Base-by-base conservation (phyloP, 2,888 invertebrate genomes). In the Cheilosia grossa region DNA sequence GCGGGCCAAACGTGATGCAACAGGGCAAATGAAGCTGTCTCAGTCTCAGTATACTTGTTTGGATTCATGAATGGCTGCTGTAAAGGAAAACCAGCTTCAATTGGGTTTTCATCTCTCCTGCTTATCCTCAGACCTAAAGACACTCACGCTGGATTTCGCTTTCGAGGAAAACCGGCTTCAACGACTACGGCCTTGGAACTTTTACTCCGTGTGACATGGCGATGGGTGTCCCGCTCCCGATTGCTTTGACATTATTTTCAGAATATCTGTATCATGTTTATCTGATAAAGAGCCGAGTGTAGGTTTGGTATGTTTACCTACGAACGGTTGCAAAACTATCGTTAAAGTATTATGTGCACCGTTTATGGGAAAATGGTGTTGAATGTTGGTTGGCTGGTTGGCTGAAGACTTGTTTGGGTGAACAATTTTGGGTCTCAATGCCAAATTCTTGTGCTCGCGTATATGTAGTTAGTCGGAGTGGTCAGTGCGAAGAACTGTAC, bases 121-220 rank as follows among this genome's bases (percentile, higher is more conserved):
- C 27, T 70, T 17, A 9, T 66, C 13, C 42, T 33, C 37, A 15
- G 13, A 40, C 3, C 10, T 61, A 51, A 44, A 40, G 64, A 10
- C 30, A 59, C 30, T 30, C 78, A 27, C 10, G 67, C 44, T 74
- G 69, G 53, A 79, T 56, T 83, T 79, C 47, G 37, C 67, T 79
- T 79, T 83, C 79, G 63, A 64, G 24, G 44, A 69, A 30, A 79
- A 83, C 82, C 79, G 79, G 79, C 67, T 79, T 33, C 24, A n/a
- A 24, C 58, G 13, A 73, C 17, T 0, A 21, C 67, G 82, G 64
- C 82, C 82, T 83, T 83, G 79, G 44, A 64, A 61, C 67, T 83
- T 69, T 79, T 77, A 77, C 70, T 40, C 33, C 21, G 44, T 37
- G 40, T 44, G n/a, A 59, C 42, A 44, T 51, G 49, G 7, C 44